Conservation (phyloP, 1,140 invertebrate species). For the Drosophila ohnishii region DNA sequence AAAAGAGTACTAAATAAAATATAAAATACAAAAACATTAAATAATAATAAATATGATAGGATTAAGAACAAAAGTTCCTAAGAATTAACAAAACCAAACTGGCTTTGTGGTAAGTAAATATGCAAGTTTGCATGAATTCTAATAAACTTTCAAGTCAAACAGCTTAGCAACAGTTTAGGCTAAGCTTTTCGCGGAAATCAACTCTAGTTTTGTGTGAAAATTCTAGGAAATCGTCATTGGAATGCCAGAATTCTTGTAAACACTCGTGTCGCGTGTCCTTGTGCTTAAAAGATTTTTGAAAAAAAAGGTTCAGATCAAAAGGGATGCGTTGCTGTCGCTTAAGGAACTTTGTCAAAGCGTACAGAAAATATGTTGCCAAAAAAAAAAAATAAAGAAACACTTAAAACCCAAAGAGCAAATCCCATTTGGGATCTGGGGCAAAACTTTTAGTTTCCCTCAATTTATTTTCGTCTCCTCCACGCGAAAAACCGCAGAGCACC, state of each 20-base stretch:
- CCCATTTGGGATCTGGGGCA: slow-evolving; percentile 38
- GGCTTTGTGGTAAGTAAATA: neutral
- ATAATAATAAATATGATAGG: no score
- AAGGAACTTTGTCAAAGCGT: slow-evolving; percentile 17
- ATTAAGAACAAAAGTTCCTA: neutral
- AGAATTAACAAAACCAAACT: neutral
- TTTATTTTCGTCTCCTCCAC: slow-evolving; percentile 26
- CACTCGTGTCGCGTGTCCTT: slow-evolving; percentile 3
- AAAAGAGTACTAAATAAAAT: no score
- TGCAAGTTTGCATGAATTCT: neutral
- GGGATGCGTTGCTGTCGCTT: no score
- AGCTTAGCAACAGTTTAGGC: neutral
- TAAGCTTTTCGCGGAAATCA: neutral
- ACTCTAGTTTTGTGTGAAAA: neutral
- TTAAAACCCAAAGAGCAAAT: slow-evolving; percentile 30
- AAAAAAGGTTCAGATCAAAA: slow-evolving; percentile 6
- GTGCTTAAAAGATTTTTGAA: slow-evolving; percentile 13
- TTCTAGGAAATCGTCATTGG: neutral
- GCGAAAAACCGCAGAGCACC: slow-evolving; percentile 27
- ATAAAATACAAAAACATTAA: no score
- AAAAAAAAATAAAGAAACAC: slow-evolving; percentile 23
- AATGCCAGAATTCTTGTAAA: slow-evolving; percentile 1
- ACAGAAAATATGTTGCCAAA: slow-evolving; percentile 17
- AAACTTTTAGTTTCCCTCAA: slow-evolving; percentile 50
- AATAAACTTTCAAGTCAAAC: neutral